Percentiles rank a stretch among this genome's conserved stretches.
Conservation (phyloP, 2,888 invertebrate species). For the Dyspetes luteomarginatus region DNA sequence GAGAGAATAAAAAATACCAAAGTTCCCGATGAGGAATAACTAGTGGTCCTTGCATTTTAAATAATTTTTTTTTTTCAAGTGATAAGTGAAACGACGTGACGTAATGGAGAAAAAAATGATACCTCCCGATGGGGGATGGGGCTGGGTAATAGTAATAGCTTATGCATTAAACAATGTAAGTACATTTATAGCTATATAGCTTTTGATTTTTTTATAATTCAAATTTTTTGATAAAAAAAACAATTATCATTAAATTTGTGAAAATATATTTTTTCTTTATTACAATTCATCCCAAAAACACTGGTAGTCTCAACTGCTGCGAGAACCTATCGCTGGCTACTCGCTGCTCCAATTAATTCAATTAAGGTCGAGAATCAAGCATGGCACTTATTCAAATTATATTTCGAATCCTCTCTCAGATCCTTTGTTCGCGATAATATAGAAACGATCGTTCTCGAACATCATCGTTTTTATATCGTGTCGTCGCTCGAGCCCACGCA, state of each 20-base stretch:
- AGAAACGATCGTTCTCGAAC: neutral
- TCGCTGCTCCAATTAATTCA: no score
- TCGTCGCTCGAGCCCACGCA: neutral
- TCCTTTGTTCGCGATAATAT: slow-evolving; percentile 40
- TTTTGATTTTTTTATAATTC: slow-evolving; percentile 29
- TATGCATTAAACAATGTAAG: slow-evolving; percentile 87
- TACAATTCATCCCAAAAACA: no score
- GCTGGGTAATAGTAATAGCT: slow-evolving; percentile 87
- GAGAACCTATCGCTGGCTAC: no score
- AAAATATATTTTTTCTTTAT: no score
- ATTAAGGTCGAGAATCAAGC: slow-evolving; percentile 30
- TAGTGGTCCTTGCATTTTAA: neutral
- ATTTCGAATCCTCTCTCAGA: slow-evolving; percentile 22
- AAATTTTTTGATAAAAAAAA: no score
- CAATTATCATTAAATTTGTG: neutral
- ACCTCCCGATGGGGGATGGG: slow-evolving; percentile 88
- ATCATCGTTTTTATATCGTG: neutral
- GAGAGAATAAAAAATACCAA: slow-evolving; percentile 32
- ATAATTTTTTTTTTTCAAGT: neutral
- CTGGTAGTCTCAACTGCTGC: no score
- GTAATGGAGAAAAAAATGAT: slow-evolving; percentile 75
- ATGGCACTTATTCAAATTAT: slow-evolving; percentile 8
- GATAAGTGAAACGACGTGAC: slow-evolving; percentile 19
- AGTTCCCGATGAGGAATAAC: slow-evolving; percentile 5
- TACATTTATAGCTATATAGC: slow-evolving; percentile 70